Conservation (phyloP, 2,113 vertebrate species). For the Labrus mixtus region DNA sequence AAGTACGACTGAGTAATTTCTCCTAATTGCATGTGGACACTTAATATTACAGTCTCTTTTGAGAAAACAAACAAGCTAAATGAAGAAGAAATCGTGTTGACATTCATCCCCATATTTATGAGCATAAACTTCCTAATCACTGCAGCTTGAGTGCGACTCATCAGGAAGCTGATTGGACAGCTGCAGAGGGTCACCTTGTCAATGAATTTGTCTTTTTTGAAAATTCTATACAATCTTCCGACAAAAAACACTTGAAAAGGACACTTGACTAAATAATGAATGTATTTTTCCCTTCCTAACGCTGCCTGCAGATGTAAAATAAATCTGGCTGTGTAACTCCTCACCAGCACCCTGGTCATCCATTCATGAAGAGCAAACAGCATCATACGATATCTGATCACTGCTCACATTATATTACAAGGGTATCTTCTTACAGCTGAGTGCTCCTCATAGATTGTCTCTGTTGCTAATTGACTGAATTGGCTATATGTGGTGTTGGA, state of each 20-base stretch:
- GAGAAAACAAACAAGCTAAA: not conserved
- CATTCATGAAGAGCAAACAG: not conserved
- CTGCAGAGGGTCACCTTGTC: not conserved
- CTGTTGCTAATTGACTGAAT: slow-evolving; percentile 14
- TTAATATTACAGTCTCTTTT: not conserved
- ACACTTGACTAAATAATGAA: not conserved
- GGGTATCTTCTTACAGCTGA: slow-evolving; percentile 14
- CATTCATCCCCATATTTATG: slow-evolving; percentile 2
- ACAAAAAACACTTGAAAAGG: no score
- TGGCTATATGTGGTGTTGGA: slow-evolving; percentile 4
- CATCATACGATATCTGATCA: not conserved
- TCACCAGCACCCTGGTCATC: not conserved
- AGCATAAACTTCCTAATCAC: no score
- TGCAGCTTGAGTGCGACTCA: slow-evolving; percentile 4
- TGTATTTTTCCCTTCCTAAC: not conserved
- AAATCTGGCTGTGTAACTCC: not conserved
- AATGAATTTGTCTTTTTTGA: not conserved
- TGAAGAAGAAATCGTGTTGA: not conserved
- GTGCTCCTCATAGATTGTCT: slow-evolving; percentile 26
- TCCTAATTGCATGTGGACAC: slow-evolving; percentile 1
- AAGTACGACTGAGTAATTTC: slow-evolving; percentile 15
- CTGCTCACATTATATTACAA: not conserved
- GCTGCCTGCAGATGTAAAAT: not conserved
- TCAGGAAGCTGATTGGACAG: slow-evolving; percentile 17
- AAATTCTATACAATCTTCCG: not conserved